A percentile compares a stretch with the other conserved stretches of the same genome.
Evolutionary conservation across 2,113 vertebrate species (phyloP).

Genomic region (Rattus norvegicus): DNA sequence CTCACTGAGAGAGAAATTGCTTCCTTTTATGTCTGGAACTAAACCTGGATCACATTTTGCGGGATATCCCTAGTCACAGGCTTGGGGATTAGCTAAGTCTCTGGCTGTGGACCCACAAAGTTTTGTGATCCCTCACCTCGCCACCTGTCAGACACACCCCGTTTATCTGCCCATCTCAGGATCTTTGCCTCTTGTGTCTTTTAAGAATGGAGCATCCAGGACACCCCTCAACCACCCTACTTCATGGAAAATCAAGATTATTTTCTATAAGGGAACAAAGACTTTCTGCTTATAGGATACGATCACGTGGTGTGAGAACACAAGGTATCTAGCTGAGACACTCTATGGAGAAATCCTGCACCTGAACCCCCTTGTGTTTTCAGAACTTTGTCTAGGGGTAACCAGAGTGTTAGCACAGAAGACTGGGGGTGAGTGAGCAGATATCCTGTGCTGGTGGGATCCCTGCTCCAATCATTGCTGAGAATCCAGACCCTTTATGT

Average conservation of each 20-base stretch:
- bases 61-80: not conserved
- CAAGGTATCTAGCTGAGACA: not conserved
- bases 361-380: not conserved
- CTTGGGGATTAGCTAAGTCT: constrained; percentile 37
- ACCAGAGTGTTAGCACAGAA: not conserved
- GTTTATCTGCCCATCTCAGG: constrained; percentile 18
- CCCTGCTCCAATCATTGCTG: not conserved
- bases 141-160: not conserved
- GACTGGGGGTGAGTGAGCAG: not conserved
- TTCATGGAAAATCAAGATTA: not conserved
- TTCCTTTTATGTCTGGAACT: constrained; percentile 74
- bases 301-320: not conserved
- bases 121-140: not conserved
- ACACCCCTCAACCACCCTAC: not conserved
- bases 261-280: not conserved
- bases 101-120: not conserved
- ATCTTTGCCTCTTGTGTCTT: not conserved
- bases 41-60: constrained; percentile 67
- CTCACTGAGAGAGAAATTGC: constrained; percentile 74
- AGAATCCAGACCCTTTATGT: not conserved
- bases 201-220: not conserved
- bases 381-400: accelerated
- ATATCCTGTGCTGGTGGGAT: too few relatives aligned
- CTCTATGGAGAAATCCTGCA: accelerated
- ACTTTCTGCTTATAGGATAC: constrained; percentile 36